These are phyloP conservation scores for Drosophila lacteicornis DNA, from an alignment of 1,140 invertebrate genomes.

Conservation along the genomic window DNA sequence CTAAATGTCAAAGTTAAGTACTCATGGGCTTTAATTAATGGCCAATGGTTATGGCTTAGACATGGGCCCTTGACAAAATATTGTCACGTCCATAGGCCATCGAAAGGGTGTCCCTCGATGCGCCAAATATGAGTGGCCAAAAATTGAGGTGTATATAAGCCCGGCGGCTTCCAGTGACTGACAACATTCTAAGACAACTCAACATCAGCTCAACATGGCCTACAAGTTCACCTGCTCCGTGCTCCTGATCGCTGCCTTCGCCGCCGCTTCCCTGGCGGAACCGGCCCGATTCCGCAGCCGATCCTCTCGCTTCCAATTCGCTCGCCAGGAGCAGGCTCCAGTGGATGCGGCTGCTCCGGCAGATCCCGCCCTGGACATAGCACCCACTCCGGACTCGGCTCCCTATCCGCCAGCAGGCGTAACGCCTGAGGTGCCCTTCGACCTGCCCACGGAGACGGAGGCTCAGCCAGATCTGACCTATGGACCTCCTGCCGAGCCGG, in stretches of 20 bases:
- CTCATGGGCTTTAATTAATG: conserved; percentile 43
- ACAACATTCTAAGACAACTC: conserved; percentile 70
- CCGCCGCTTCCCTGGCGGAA: conserved; percentile 41
- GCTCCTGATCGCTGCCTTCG: conserved; percentile 55
- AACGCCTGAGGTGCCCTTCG: conserved; percentile 72
- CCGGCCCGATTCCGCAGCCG: conserved; percentile 53
- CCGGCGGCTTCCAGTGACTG: conserved; percentile 10
- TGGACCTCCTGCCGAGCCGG: conserved; percentile 58
- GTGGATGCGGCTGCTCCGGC: conserved; percentile 28
- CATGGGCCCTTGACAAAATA: conserved; percentile 78
- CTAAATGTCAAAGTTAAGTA: conserved; percentile 44
- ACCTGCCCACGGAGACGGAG: conserved; percentile 76
- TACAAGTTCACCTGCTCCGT: conserved; percentile 64
- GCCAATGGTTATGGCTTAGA: conserved; percentile 60
- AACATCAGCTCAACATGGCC: conserved; percentile 65
- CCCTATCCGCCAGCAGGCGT: conserved; percentile 78
- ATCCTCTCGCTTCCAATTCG: conserved; percentile 61
- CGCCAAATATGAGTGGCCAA: conserved; percentile 65
- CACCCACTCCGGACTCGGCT: conserved; percentile 58
- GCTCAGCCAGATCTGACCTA: conserved; percentile 75
- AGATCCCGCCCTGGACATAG: conserved; percentile 42
- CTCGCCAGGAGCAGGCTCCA: conserved; percentile 68
- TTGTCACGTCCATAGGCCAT: conserved; percentile 67
- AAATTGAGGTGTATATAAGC: conserved; percentile 59
- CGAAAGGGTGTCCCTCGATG: conserved; percentile 58